Evolutionary conservation across 2,888 invertebrate species (phyloP), one percentile per base, ranked within the genome.

Genomic region (Nomada lathburiana): DNA sequence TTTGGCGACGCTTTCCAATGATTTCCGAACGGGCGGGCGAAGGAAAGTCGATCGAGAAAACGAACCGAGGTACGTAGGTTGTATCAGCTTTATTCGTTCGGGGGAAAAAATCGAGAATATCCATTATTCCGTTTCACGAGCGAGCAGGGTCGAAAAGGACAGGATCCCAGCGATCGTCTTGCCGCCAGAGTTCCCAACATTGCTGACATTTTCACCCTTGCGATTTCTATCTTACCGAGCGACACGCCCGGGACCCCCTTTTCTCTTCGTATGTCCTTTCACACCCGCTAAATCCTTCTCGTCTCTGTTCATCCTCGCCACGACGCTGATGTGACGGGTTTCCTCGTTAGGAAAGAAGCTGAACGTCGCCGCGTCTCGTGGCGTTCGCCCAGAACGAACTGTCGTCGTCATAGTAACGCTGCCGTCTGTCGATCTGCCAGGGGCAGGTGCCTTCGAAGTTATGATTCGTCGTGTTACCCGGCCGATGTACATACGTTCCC

Each of bases 321-420:
- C 23, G n/a, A n/a, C 50, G 26, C 36, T 18, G 60, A 62, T 36
- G 65, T 85, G 85, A 86, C 86, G 79, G 79, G 69, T 78, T 80
- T 85, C 79, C 88, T 88, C 87, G 88, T 88, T 88, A 88, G 80
- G 86, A 87, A 87, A 84, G 84, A 88, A 87, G 84, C 85, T 84
- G 87, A 84, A 82, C 86, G 75, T 85, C 86, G 57, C 82, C 86
- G 57, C 82, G 47, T 47, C 36, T 36, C 47, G 47, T 47, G 78
- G 62, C 82, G 82, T 82, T 84, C 72, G 29, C 18, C 55, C 68
- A 71, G 82, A 84, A 88, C 80, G 82, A 83, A 70, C 69, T 76
- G 69, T 53, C 71, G 85, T 88, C 74, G 82, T 70, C 84, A 86
- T 88, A 77, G 88, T 80, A 85, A 88, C 88, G 60, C 62, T 60